These are phyloP conservation scores for Chloropsis cyanopogon DNA, from an alignment of 2,113 vertebrate species.

Conservation along the genomic window DNA sequence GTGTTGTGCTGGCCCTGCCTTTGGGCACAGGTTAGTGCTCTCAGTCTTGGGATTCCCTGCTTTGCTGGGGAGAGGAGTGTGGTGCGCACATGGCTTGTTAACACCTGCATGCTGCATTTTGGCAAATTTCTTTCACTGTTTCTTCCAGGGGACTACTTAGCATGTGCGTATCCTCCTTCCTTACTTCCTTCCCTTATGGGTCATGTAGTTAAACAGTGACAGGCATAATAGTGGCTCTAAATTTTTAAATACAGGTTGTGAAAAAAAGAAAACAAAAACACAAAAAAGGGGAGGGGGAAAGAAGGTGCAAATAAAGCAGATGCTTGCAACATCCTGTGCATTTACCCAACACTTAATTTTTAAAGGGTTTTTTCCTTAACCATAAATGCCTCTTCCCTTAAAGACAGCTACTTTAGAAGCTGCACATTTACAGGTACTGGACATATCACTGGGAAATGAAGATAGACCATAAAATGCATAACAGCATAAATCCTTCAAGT, in stretches of 20 bases:
- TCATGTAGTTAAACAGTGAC: neutral
- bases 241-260: neutral
- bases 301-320: neutral
- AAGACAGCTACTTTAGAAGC: neutral
- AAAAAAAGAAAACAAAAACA: neutral
- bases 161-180: accelerated
- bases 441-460: neutral
- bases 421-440: neutral
- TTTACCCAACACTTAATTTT: neutral
- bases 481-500: neutral
- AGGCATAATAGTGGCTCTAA: neutral
- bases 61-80: neutral
- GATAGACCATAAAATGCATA: neutral
- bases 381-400: neutral
- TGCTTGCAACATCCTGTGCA: neutral
- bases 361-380: neutral
- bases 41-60: accelerated
- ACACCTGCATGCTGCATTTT: neutral
- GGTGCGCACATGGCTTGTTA: neutral
- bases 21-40: neutral
- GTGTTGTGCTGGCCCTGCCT: accelerated
- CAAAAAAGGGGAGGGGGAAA: neutral
- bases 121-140: neutral
- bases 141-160: neutral
- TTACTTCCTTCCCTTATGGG: neutral